Conservation (phyloP, 2,797 vertebrate species). For the Phaenicophaeus curvirostris region DNA sequence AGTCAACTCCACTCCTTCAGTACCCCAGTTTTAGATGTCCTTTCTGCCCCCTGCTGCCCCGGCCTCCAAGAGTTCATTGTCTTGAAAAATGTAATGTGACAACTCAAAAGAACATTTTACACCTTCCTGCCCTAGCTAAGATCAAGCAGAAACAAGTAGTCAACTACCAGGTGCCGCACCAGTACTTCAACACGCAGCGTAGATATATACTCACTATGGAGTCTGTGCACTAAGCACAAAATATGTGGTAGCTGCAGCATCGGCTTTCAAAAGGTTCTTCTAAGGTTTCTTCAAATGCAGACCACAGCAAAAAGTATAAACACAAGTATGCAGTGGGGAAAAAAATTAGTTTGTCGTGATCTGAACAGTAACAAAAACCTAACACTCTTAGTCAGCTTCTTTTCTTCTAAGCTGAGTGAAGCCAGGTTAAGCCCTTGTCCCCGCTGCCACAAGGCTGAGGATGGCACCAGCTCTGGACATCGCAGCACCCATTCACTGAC, state of each 20-base stretch:
- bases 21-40: background rate
- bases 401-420: background rate
- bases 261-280: background rate
- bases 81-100: background rate
- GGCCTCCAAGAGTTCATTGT: background rate
- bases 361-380: background rate
- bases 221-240: background rate
- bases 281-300: background rate
- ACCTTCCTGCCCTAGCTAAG: background rate
- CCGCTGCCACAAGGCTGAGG: background rate
- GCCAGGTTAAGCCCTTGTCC: background rate
- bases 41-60: background rate
- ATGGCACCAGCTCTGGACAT: background rate
- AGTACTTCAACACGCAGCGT: background rate
- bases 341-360: background rate
- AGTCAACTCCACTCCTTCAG: background rate
- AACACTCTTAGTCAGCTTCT: background rate
- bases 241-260: background rate
- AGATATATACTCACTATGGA: background rate
- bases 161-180: background rate
- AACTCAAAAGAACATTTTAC: background rate
- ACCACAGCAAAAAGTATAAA: background rate
- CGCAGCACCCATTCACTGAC: accelerated
- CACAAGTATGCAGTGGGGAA: background rate
- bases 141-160: background rate